Evolutionary conservation across 2,888 invertebrate genomes (phyloP), one percentile per base, ranked within the genome.

Genomic region (Nomada flava): DNA sequence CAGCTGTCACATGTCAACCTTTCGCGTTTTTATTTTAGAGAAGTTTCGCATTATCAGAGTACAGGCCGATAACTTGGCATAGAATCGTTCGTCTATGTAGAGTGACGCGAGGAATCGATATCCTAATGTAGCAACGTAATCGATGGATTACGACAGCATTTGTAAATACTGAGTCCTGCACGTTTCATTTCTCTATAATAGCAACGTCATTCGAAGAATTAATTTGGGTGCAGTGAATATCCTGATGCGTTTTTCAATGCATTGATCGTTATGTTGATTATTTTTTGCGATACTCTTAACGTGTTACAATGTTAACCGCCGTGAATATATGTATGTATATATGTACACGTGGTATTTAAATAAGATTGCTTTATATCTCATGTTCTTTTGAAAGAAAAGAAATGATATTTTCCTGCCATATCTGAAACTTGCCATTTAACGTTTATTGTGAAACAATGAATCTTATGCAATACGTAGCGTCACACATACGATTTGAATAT

Each of bases 1-100:
- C 73, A 68, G n/a, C 10, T 72, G 74, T 83, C 86, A 81, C 86
- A 79, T 86, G 86, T 20, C n/a, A 62, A 57, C 29, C 26, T 47
- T 73, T 10, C 26, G 10, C 18, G n/a, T 55, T 60, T 47, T 72
- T 36, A 26, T 52, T 79, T 68, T 76, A 50, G 42, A 60, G 59
- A 62, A 67, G 75, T 69, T 67, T 36, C 2, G 13, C 13, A 68
- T 79, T 76, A 79, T 82, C 82, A 15, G 47, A 47, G 47, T 36
- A 36, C 20, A n/a, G 11, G 15, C 10, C 18, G 75, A 79, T 83
- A 83, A 70, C 75, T 29, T 29, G 1, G 52, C 42, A 53, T 68
- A 60, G 65, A 63, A 62, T 68, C 13, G 71, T 55, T 71, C 20
- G 23, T n/a, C 36, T 42, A 26, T 50, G 62, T 42, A 3, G 26